phyloP scores from a whole-genome alignment of 2,797 vertebrate species.

The Spinus olivaceus region DNA sequence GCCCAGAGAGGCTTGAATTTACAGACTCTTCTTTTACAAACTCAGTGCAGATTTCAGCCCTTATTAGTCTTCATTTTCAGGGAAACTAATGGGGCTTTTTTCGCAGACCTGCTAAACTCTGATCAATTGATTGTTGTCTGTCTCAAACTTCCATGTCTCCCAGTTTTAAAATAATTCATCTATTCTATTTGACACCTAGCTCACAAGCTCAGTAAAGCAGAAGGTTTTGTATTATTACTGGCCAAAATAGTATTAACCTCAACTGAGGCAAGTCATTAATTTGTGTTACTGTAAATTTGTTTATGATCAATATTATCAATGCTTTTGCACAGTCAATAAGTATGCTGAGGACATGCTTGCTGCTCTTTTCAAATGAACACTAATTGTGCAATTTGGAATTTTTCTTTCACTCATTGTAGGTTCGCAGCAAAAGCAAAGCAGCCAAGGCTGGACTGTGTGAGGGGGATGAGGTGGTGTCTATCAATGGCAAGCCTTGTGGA shows the following conservation, averaged over 20 bases:
- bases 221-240: neutral
- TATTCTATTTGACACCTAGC: neutral
- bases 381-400: neutral
- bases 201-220: neutral
- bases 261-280: neutral
- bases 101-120: neutral
- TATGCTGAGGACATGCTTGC: neutral
- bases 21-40: neutral
- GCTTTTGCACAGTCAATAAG: neutral
- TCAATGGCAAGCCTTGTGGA: conserved; percentile 88
- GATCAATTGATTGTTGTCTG: neutral
- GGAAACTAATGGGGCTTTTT: neutral
- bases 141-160: neutral
- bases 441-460: conserved; percentile 84
- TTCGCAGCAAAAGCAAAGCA: conserved; percentile 84
- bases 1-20: neutral
- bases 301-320: neutral
- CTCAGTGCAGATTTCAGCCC: neutral
- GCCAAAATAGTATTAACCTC: neutral
- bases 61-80: neutral
- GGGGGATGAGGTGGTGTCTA: conserved; percentile 90
- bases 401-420: conserved; percentile 70
- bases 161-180: neutral
- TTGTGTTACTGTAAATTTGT: neutral
- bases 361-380: neutral